These are phyloP conservation scores for Drosophila lacicola DNA, from an alignment of 2,888 invertebrate genomes.

Conservation along the genomic window DNA sequence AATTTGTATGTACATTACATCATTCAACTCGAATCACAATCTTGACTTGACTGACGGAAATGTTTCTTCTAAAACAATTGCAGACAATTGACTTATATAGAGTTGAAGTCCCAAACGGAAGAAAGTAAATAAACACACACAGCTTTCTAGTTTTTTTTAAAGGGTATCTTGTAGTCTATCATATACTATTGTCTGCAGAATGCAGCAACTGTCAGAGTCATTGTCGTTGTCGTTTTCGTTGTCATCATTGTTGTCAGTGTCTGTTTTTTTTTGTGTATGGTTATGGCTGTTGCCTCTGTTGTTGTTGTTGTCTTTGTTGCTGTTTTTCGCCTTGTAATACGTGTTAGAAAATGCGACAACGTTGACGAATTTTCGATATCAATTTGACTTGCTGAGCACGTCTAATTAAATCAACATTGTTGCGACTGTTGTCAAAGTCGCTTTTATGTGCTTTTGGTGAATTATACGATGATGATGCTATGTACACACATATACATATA, in stretches of 20 bases:
- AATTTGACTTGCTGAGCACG: slow-evolving; percentile 57
- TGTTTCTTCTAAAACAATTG: too few relatives aligned
- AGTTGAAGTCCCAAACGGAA: too few relatives aligned
- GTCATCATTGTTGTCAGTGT: slow-evolving; percentile 31
- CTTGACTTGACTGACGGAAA: too few relatives aligned
- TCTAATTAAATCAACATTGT: slow-evolving; percentile 73
- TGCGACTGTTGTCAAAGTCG: slow-evolving; percentile 22
- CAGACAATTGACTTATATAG: too few relatives aligned
- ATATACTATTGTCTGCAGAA: slow-evolving; percentile 8
- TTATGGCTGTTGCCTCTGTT: slow-evolving; percentile 9
- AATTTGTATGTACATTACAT: too few relatives aligned
- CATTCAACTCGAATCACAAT: too few relatives aligned
- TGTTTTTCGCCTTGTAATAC: slow-evolving; percentile 21
- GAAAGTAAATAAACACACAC: too few relatives aligned
- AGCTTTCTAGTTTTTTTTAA: too few relatives aligned
- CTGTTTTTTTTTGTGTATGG: slow-evolving; percentile 20
- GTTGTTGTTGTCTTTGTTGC: slow-evolving; percentile 1
- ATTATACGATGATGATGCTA: slow-evolving; percentile 14
- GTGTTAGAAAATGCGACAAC: slow-evolving; percentile 43
- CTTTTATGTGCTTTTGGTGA: slow-evolving; percentile 20
- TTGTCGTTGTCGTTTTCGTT: slow-evolving; percentile 37
- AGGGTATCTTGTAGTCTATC: slow-evolving; percentile 6
- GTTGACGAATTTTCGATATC: slow-evolving; percentile 47
- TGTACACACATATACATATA: not conserved
- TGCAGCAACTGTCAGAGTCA: slow-evolving; percentile 25